These are phyloP conservation scores for Phrynocephalus vlangalii DNA, from an alignment of 2,797 vertebrate species.

Conservation along the genomic window DNA sequence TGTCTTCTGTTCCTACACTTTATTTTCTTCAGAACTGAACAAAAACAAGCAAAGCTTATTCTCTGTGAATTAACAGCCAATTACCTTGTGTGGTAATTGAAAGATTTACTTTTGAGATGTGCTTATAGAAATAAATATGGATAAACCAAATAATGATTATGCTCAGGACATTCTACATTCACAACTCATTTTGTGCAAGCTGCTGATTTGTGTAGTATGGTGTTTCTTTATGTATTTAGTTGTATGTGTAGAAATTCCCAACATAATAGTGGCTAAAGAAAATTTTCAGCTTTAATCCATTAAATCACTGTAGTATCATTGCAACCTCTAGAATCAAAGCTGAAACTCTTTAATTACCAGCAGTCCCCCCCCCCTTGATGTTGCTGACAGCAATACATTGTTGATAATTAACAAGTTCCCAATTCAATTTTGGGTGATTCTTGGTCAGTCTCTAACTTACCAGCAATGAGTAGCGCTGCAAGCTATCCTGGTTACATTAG, in stretches of 20 bases:
- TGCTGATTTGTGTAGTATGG: no score
- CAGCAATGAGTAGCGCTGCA: no score
- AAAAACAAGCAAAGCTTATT: constrained; percentile 5
- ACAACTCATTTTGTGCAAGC: no score
- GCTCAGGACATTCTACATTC: constrained; percentile 1
- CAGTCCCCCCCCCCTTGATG: no score
- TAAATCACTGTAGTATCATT: neutral
- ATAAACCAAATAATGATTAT: neutral
- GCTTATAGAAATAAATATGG: constrained; percentile 42
- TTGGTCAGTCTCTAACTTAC: neutral
- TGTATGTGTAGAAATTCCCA: no score
- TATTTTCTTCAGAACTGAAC: neutral
- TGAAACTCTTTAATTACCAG: no score
- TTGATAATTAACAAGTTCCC: no score
- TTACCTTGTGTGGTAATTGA: constrained; percentile 39
- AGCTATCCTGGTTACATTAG: neutral
- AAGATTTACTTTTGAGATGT: constrained; percentile 38
- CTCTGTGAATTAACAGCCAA: constrained; percentile 25
- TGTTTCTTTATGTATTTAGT: no score
- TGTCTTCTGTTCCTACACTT: neutral
- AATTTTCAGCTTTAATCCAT: neutral
- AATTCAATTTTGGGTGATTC: neutral
- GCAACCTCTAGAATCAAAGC: no score
- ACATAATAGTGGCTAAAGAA: no score
- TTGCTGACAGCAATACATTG: no score